Evolutionary conservation across 1,140 invertebrate species (phyloP), one percentile per base, ranked within the genome.

Genomic region (Cardiocondyla obscurior): DNA sequence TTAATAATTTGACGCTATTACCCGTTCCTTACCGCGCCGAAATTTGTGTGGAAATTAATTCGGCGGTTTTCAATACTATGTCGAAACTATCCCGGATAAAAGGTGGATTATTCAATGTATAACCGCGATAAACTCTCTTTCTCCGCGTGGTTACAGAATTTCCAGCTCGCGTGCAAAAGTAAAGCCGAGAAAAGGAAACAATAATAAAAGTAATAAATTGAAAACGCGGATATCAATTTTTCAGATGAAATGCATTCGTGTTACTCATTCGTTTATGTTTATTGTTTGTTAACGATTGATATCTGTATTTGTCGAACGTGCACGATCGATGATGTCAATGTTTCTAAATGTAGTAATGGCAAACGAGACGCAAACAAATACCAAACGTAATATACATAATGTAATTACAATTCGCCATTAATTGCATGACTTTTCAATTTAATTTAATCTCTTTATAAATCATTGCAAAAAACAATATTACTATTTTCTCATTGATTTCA

Each of bases 1-100:
- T 77, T 77, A 77, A 77, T 22, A 39, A 30, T 14, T 30, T 53
- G 19, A 10, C 30, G n/a, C 53, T 65, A 39, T 51, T 39, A 65
- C 39, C 60, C 39, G 33, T 42, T 25, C 6, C 5, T 16, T 30
- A n/a, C 25, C 22, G 53, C 28, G 4, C 8, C 33, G 33, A 39
- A 33, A 46, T 67, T 77, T 39, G 16, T 39, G 14, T 19, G 53
- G 22, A 19, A 51, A 77, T 53, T 51, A n/a, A 67, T 28, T 28
- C 1, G 10, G 33, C 16, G 33, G 36, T 36, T 22, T 30, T 64
- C n/a, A n/a, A 49, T 49, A 76, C 42, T n/a, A 33, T 73, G 22
- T 19, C 22, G 22, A 73, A 58, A 28, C 16, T 53, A 53, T 53
- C 7, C 44, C 60, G 8, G 33, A 42, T 42, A 53, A 70, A 53